These are phyloP conservation scores for Enteromius mattozi DNA, from an alignment of 2,797 vertebrate genomes.

Conservation along the genomic window DNA sequence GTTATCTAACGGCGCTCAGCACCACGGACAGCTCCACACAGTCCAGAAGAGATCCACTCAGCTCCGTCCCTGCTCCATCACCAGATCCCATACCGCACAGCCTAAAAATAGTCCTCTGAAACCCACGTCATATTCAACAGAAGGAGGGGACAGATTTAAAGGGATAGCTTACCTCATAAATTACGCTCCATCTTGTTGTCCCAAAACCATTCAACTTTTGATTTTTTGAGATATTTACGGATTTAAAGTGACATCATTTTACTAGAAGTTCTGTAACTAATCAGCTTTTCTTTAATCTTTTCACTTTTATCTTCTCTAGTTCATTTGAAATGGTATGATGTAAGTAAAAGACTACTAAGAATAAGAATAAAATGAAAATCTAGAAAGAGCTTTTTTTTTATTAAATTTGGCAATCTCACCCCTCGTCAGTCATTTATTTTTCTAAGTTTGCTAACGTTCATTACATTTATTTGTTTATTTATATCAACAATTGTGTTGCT, in stretches of 20 bases:
- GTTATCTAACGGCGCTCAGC: background rate
- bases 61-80: background rate
- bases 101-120: background rate
- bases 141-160: background rate
- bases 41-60: background rate
- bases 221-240: background rate
- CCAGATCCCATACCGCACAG: background rate
- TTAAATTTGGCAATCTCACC: too few relatives aligned
- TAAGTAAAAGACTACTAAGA: background rate
- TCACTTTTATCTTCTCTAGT: background rate
- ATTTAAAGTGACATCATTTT: background rate
- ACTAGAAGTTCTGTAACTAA: background rate
- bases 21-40: background rate
- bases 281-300: background rate
- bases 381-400: too few relatives aligned
- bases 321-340: background rate
- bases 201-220: background rate
- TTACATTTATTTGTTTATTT: too few relatives aligned
- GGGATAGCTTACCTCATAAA: background rate
- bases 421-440: too few relatives aligned
- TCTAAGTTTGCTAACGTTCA: too few relatives aligned
- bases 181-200: background rate
- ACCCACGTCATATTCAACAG: background rate
- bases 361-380: background rate
- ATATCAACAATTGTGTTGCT: too few relatives aligned